phyloP scores from a whole-genome alignment of 2,113 vertebrate species.

The Eptesicus fuscus region DNA sequence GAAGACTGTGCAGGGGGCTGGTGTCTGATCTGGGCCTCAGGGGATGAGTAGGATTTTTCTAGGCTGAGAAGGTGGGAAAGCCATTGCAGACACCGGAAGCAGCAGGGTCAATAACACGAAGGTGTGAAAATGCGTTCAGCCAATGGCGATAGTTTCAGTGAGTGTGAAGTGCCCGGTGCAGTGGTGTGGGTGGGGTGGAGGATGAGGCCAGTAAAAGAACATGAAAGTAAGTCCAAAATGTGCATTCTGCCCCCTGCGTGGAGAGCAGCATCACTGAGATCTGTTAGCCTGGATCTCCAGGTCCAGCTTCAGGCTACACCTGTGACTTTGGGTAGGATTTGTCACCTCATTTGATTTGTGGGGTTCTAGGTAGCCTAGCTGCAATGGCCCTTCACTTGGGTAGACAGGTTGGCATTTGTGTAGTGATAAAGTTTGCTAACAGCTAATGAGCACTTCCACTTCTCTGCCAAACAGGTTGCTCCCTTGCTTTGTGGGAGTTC shows the following conservation, averaged over 20 bases:
- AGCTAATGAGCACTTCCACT: neutral
- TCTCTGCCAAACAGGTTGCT: neutral
- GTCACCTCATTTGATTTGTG: neutral
- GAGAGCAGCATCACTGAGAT: neutral
- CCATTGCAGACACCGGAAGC: neutral
- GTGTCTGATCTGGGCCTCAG: neutral
- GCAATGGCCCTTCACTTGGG: neutral
- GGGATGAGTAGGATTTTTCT: neutral
- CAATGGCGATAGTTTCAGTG: neutral
- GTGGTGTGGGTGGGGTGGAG: neutral
- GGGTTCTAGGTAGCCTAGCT: neutral
- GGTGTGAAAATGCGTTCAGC: neutral
- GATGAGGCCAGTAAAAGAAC: neutral
- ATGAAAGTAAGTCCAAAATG: neutral
- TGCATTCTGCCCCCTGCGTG: neutral
- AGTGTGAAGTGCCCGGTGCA: neutral
- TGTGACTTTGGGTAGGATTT: neutral
- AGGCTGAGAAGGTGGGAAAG: neutral
- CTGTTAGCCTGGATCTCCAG: neutral
- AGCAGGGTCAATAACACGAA: neutral
- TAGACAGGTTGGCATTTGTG: neutral
- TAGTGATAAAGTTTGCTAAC: neutral
- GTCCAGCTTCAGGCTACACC: neutral
- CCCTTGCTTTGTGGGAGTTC: neutral
- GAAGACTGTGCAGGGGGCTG: neutral